phyloP scores from a whole-genome alignment of 2,888 invertebrate genomes.

The Idaea biselata region DNA sequence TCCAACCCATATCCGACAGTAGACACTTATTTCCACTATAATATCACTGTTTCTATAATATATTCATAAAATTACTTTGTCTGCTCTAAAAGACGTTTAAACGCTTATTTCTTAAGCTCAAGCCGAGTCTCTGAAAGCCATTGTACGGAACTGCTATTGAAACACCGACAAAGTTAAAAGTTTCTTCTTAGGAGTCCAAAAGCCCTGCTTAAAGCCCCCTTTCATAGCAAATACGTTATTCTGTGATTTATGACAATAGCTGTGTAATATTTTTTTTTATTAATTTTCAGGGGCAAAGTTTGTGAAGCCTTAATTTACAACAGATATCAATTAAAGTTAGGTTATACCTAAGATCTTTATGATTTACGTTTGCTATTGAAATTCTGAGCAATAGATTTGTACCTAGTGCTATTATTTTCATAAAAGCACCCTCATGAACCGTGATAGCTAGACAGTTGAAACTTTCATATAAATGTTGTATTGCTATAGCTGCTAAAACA shows the following conservation, averaged over 20 bases:
- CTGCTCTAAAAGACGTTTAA: conserved; percentile 13
- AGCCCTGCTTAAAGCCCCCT: conserved; percentile 22
- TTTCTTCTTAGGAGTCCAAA: conserved; percentile 29
- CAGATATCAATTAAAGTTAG: background rate
- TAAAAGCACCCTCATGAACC: no score
- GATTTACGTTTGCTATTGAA: no score
- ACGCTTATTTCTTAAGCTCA: conserved; percentile 28
- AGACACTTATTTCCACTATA: no score
- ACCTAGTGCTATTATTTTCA: no score
- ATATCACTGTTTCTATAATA: background rate
- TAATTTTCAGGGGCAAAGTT: background rate
- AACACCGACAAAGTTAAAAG: conserved; percentile 35
- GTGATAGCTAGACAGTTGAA: no score
- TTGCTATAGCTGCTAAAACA: no score
- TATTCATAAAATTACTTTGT: conserved; percentile 6
- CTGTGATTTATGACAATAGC: background rate
- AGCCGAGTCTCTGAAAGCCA: conserved; percentile 25
- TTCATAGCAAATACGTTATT: conserved; percentile 13
- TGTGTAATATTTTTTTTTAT: background rate
- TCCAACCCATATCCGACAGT: no score
- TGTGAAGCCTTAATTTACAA: background rate
- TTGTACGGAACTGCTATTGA: conserved; percentile 32
- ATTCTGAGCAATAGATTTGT: no score
- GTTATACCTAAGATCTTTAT: no score
- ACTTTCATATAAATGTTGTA: no score